Conservation (phyloP, 2,113 vertebrate species). For the Daubentonia madagascariensis region DNA sequence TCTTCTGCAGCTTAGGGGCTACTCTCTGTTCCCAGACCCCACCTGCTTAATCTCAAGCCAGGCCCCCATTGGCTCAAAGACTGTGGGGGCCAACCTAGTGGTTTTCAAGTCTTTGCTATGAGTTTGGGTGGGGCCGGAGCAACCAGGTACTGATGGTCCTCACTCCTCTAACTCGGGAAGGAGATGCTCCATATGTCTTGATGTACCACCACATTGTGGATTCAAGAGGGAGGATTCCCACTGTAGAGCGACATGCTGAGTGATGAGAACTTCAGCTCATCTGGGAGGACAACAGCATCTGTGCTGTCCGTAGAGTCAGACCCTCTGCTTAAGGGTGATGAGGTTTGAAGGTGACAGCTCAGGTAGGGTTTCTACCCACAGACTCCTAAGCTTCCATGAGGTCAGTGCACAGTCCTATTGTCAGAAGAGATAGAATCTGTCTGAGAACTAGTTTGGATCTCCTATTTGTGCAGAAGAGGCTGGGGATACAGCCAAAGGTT, state of each 20-base stretch:
- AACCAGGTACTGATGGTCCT: neutral
- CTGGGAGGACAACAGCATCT: neutral
- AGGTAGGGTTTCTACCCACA: neutral
- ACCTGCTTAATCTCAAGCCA: neutral
- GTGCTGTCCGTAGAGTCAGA: neutral
- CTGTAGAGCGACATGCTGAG: neutral
- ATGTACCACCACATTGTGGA: no score
- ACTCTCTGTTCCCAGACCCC: neutral
- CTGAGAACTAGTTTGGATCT: neutral
- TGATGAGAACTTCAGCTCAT: neutral
- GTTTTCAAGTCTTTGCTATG: neutral
- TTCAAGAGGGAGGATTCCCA: neutral
- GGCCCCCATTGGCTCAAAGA: neutral
- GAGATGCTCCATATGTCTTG: neutral
- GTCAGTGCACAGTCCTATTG: fast-evolving
- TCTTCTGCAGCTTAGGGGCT: neutral
- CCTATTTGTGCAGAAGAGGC: neutral
- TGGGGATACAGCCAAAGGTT: no score
- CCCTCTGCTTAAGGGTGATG: neutral
- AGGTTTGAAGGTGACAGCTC: neutral
- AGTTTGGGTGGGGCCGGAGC: neutral
- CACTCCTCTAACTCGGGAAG: neutral
- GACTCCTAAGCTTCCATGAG: neutral
- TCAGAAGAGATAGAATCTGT: neutral
- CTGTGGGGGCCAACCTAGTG: no score